A percentile compares a stretch with the other conserved stretches of the same genome.
These are phyloP conservation scores for Drosophila nigricruria DNA, from an alignment of 2,888 invertebrate species.

Conservation along the genomic window DNA sequence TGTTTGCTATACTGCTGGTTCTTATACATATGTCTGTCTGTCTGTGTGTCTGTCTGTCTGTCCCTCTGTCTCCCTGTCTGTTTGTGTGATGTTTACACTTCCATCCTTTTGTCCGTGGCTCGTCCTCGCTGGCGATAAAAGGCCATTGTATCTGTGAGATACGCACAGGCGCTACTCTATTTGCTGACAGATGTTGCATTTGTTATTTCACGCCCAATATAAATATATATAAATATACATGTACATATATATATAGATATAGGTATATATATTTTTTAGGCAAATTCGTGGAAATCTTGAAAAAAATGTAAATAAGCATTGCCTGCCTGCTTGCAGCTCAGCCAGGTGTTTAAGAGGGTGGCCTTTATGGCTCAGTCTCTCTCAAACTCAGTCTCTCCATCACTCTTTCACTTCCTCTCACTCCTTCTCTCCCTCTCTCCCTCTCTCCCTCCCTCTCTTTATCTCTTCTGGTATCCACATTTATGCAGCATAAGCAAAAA, in stretches of 20 bases:
- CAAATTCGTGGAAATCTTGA: conserved; percentile 59
- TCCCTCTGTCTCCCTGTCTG: conserved; percentile 12
- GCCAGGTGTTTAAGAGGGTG: conserved; percentile 36
- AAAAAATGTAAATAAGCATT: neutral
- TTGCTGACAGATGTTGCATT: conserved; percentile 68
- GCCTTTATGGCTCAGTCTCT: neutral
- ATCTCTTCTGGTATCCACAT: conserved; percentile 1
- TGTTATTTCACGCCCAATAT: conserved; percentile 23
- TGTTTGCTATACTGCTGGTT: conserved; percentile 62
- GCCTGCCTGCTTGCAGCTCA: conserved; percentile 7
- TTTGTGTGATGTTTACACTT: conserved; percentile 66
- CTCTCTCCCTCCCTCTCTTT: too few relatives aligned
- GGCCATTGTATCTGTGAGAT: conserved; percentile 62
- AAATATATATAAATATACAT: neutral
- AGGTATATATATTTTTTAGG: conserved; percentile 12
- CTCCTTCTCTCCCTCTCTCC: neutral
- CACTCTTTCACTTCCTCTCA: too few relatives aligned
- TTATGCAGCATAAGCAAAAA: conserved; percentile 52
- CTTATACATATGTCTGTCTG: neutral
- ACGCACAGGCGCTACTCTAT: conserved; percentile 51
- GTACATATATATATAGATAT: too few relatives aligned
- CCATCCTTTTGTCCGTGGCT: conserved; percentile 66
- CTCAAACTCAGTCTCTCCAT: neutral
- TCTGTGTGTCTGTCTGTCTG: conserved; percentile 30
- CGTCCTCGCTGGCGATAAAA: conserved; percentile 60